phyloP scores from a whole-genome alignment of 2,113 vertebrate genomes.

The Meriones unguiculatus region DNA sequence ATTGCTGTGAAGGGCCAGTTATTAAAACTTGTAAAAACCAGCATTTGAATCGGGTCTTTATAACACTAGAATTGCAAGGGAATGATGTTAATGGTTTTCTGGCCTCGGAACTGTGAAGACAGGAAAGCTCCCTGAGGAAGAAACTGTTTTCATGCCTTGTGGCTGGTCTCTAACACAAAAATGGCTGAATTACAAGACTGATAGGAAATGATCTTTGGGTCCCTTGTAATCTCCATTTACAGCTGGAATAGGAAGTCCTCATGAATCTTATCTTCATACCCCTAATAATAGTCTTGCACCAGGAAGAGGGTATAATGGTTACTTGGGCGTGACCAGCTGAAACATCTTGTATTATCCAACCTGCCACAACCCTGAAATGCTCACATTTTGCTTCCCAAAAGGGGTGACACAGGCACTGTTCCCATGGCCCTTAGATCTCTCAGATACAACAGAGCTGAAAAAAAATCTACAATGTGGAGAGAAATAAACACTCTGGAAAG shows the following conservation, averaged over 20 bases:
- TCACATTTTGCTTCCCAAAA: background rate
- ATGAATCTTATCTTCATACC: background rate
- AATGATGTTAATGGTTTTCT: constrained; percentile 18
- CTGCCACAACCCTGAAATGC: background rate
- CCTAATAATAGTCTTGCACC: too few relatives aligned
- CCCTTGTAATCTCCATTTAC: constrained; percentile 8
- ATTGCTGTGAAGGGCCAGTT: background rate
- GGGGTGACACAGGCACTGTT: background rate
- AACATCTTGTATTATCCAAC: background rate
- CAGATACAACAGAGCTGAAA: background rate
- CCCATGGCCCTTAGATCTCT: background rate
- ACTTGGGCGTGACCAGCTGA: background rate
- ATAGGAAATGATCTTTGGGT: background rate
- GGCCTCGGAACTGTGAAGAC: background rate
- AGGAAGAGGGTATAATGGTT: background rate
- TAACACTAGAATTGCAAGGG: constrained; percentile 11
- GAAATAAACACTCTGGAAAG: background rate
- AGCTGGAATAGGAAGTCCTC: background rate
- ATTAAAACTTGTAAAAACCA: background rate
- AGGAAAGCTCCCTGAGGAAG: background rate
- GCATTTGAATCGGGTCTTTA: background rate
- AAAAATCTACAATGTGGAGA: background rate
- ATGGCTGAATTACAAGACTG: background rate
- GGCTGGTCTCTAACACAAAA: background rate
- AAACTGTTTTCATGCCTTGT: background rate